Evolutionary conservation across 2,888 invertebrate species (phyloP).

Genomic region (Acleris laterana): DNA sequence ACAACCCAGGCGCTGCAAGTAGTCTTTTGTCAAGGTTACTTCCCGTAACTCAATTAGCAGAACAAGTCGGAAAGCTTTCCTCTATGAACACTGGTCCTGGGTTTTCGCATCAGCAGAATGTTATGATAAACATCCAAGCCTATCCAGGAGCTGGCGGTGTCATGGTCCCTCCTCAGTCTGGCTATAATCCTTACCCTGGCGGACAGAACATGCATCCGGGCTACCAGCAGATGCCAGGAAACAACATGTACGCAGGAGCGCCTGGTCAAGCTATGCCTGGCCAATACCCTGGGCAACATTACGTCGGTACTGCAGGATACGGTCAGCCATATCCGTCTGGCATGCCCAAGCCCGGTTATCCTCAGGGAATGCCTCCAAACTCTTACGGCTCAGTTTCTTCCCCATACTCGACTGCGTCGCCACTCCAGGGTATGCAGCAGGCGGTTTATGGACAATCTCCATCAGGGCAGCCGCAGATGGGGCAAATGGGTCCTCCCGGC

Average conservation of each 20-base stretch:
- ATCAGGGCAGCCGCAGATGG: conserved; percentile 51
- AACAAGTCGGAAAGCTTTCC: conserved; percentile 77
- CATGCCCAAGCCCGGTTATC: conserved; percentile 66
- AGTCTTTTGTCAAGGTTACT: conserved; percentile 71
- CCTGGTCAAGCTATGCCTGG: conserved; percentile 63
- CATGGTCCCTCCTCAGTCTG: conserved; percentile 73
- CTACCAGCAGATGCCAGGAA: conserved; percentile 55
- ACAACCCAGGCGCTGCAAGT: conserved; percentile 59
- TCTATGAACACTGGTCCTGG: conserved; percentile 60
- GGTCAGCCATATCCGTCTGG: conserved; percentile 63
- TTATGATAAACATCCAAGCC: conserved; percentile 87
- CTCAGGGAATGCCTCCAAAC: conserved; percentile 56
- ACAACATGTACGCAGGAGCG: conserved; percentile 70
- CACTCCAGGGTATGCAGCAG: conserved; percentile 78
- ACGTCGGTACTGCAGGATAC: conserved; percentile 61
- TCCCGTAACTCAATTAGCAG: conserved; percentile 77
- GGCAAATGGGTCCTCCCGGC: conserved; percentile 61
- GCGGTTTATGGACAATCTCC: conserved; percentile 69
- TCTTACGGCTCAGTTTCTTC: conserved; percentile 59
- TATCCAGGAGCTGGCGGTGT: conserved; percentile 82
- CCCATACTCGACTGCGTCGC: conserved; percentile 65
- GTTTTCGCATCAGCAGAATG: conserved; percentile 86
- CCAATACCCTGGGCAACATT: conserved; percentile 64
- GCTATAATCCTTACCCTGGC: conserved; percentile 67
- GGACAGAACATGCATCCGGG: conserved; percentile 73